Evolutionary conservation across 2,888 invertebrate species (phyloP).

Genomic region (Masnerella sp.): DNA sequence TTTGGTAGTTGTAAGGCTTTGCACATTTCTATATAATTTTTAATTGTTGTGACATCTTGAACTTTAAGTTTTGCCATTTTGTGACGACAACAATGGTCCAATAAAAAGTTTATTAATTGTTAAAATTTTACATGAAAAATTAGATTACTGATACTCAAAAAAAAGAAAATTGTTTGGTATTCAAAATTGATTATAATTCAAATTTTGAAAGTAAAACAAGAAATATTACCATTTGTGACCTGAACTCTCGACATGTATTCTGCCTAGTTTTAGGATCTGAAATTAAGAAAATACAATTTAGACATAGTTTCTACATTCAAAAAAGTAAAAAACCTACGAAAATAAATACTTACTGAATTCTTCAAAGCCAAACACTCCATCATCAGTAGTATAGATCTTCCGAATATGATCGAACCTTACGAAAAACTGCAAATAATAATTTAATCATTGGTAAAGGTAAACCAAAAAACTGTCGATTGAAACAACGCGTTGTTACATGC

Average conservation of each 20-base stretch:
- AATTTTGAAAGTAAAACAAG: background rate
- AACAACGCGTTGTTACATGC: slow-evolving; percentile 49
- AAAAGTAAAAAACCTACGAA: background rate
- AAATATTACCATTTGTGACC: slow-evolving; percentile 96
- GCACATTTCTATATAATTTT: too few species aligned
- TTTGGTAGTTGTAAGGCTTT: too few species aligned
- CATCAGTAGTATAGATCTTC: slow-evolving; percentile 99
- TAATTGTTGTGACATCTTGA: too few species aligned
- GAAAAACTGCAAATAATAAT: slow-evolving; percentile 93
- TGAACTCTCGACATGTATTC: slow-evolving; percentile 97
- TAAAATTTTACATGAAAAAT: background rate
- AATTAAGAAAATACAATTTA: slow-evolving; percentile 67
- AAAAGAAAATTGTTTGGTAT: background rate
- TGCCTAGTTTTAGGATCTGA: slow-evolving; percentile 98
- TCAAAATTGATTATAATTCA: too few species aligned
- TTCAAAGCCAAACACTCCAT: slow-evolving; percentile 99
- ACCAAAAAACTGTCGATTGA: background rate
- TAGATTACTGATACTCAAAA: background rate
- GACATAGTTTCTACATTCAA: background rate
- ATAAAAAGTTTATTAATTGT: too few species aligned
- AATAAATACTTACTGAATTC: slow-evolving; percentile 95
- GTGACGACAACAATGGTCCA: too few species aligned
- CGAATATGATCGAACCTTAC: slow-evolving; percentile 99
- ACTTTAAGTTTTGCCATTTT: too few species aligned
- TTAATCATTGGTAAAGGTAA: slow-evolving; percentile 32